Evolutionary conservation across 2,888 invertebrate genomes (phyloP), one percentile per base, ranked within the genome.

Genomic region (Tuberolachnus salignus): DNA sequence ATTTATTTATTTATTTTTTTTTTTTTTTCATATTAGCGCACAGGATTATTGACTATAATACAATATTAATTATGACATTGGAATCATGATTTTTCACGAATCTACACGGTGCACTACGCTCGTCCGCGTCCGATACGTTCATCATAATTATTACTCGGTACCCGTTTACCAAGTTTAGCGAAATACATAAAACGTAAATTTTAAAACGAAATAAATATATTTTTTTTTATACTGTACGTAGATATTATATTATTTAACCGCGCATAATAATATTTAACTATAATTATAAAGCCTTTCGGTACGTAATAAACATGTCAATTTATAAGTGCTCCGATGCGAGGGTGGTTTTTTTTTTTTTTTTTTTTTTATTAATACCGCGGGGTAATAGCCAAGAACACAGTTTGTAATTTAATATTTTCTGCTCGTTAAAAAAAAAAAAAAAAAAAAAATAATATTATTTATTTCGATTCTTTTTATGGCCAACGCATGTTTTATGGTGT

Each of bases 291-390:
- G 14, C 34, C 42, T 53, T 69, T 42, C 53, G 21, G 10, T 10
- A 34, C 19, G 21, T 57, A 70, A 70, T 70, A 70, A 70, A 70
- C 70, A 57, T 55, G 70, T 70, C 55, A 57, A 57, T 70, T 70
- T 21, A 57, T 57, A 70, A 57, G 10, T 11, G 16, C 26, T 9
- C 19, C 53, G 11, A 42, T 2, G 10, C 14, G 1, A 69, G 42
- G 55, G 55, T 55, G 19, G 9, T 53, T 53, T 70, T 34, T 34
- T 6, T 3, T 34, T 3, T 34, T 34, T 34, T 34, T 34, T 34
- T 34, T 34, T 34, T 34, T 34, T 34, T 34, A 4, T 34, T 4
- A 34, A 34, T 34, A 34, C 34, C 34, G 34, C 34, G 14, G 34
- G 42, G 42, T 55, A 55, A 69, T 69, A 69, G 42, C 53, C 16